Base-by-base conservation (phyloP, 1,140 invertebrate species). In the Notospermus geniculatus region DNA sequence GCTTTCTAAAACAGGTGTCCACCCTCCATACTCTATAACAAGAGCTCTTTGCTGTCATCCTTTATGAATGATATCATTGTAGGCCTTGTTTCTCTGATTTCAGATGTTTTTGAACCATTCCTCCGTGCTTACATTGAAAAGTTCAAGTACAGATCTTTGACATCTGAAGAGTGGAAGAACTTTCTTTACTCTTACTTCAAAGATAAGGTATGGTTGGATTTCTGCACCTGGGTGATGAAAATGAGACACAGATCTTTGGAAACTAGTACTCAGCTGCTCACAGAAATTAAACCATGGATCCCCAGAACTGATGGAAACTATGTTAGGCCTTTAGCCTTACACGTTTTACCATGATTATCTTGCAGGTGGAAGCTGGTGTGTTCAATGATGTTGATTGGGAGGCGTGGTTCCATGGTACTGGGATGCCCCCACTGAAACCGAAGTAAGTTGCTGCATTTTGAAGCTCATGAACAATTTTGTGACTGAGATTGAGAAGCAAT, bases 381-480 rank as follows among this genome's bases (percentile, higher is more conserved):
- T 69, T 87, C 11, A 69, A 79, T 30, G 66, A 65, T 9, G 82
- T 97, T 5, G 89, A 97, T 74, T 97, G 93, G 92, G 79, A 94
- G 30, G 73, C 84, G 0, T 97, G 95, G 94, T 82, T 97, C 2
- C 83, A 88, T 72, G 84, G 83, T 22, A 86, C 88, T 57, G 94
- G 94, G 54, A 91, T 95, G 89, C 93, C 94, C 1, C 88, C 89
- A 1, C 78, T 89, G 46, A 91, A 92, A 77, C 92, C 91, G 17
- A 80, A 88, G 85, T 96, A 87, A 81, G 55, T 25, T 46, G 17
- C 17, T 50, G 15, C 52, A 59, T 17, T 27, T 9, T 27, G 4
- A 54, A 22, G 19, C 17, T 25, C 4, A 11, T 19, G 22, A 54
- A 4, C 17, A 55, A n/a, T 2, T 55, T 5, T 29, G 2, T 55